These are phyloP conservation scores for Dreissena rostriformis DNA, from an alignment of 1,140 invertebrate species.

Conservation along the genomic window DNA sequence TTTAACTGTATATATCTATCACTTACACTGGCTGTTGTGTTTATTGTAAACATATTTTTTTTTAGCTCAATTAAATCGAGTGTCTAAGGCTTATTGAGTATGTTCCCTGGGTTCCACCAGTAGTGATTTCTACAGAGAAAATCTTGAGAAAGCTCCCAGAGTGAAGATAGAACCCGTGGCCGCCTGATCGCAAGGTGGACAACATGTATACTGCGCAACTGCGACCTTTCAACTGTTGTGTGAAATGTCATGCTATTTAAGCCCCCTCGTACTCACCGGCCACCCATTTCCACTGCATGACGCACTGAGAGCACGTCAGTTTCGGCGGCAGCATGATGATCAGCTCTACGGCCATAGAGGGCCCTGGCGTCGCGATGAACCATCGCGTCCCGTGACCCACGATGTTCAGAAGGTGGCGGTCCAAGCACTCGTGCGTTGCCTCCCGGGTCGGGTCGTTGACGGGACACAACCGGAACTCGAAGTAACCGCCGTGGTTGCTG, in stretches of 20 bases:
- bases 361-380: constrained; percentile 45
- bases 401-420: constrained; percentile 80
- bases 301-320: constrained; percentile 70
- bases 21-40: too few species aligned
- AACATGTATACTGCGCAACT: too few species aligned
- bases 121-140: too few species aligned
- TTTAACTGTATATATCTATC: too few species aligned
- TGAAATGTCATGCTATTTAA: not conserved
- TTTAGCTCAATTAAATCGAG: too few species aligned
- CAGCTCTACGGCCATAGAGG: constrained; percentile 53
- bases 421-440: constrained; percentile 84
- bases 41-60: too few species aligned
- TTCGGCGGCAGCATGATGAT: constrained; percentile 64
- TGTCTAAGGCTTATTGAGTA: too few species aligned
- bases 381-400: constrained; percentile 61
- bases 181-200: too few species aligned
- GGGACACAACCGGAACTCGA: constrained; percentile 68
- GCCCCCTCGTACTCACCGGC: constrained; percentile 62
- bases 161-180: too few species aligned
- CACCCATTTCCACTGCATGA: constrained; percentile 75
- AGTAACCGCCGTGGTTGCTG: constrained; percentile 92
- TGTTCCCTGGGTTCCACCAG: too few species aligned
- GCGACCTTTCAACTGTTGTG: too few species aligned
- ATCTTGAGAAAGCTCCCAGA: too few species aligned
- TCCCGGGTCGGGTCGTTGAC: constrained; percentile 64